phyloP scores from a whole-genome alignment of 2,113 vertebrate species.

The Anser brachyrhynchus region DNA sequence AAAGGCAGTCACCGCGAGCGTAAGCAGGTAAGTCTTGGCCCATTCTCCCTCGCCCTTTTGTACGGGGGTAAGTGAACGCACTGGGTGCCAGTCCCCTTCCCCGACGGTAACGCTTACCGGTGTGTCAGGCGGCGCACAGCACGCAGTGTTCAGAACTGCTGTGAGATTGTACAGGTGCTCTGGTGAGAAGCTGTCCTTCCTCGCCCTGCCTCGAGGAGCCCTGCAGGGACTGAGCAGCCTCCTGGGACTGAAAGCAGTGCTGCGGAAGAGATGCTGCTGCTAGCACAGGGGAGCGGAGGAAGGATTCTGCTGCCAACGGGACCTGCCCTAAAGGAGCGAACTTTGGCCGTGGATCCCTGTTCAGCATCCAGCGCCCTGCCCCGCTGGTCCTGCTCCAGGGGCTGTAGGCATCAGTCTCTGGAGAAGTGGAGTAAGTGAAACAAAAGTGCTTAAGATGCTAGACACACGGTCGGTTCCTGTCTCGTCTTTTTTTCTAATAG shows the following conservation, averaged over 20 bases:
- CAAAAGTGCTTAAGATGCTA: neutral
- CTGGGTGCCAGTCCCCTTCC: neutral
- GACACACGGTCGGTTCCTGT: neutral
- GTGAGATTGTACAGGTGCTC: neutral
- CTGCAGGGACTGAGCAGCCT: neutral
- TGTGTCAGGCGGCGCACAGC: neutral
- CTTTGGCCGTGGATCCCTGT: neutral
- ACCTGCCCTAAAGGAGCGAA: neutral
- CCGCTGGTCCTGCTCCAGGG: neutral
- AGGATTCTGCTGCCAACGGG: neutral
- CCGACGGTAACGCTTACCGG: rapidly evolving
- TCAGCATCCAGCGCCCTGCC: neutral
- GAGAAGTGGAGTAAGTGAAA: conserved; percentile 24
- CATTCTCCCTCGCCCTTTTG: neutral
- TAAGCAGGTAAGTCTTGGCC: conserved; percentile 27
- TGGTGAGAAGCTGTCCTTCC: neutral
- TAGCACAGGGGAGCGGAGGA: neutral
- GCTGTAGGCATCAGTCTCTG: neutral
- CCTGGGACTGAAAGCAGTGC: neutral
- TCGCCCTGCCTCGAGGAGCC: neutral
- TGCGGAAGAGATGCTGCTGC: rapidly evolving
- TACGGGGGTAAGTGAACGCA: neutral
- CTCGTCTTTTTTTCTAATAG: neutral
- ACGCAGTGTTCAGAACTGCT: neutral
- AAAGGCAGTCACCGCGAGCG: neutral